Conservation (phyloP, 2,888 invertebrate genomes). For the Celastrina argiolus region DNA sequence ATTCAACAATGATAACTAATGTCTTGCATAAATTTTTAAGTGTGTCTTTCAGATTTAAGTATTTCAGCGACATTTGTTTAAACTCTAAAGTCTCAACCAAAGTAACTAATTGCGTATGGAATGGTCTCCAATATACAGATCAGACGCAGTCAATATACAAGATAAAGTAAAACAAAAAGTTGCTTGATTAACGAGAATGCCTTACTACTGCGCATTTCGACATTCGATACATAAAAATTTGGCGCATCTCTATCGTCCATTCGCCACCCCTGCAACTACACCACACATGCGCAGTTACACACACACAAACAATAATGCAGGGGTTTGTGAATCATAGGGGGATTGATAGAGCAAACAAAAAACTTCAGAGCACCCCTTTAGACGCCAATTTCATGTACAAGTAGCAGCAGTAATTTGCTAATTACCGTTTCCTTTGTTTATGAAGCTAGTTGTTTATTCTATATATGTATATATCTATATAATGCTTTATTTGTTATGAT, state of each 20-base stretch:
- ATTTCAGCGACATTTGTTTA: too few relatives aligned
- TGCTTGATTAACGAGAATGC: not conserved
- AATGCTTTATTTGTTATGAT: not conserved
- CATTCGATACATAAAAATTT: not conserved
- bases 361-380: conserved; percentile 32
- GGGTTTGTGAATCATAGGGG: conserved; percentile 43
- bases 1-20: not conserved
- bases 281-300: conserved; percentile 43
- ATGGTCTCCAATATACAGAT: too few relatives aligned
- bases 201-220: not conserved
- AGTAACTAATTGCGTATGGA: too few relatives aligned
- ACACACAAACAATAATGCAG: conserved; percentile 38
- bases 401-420: conserved; percentile 21
- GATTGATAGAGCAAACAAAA: conserved; percentile 41
- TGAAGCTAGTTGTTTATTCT: not conserved
- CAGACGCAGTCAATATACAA: too few relatives aligned
- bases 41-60: too few relatives aligned
- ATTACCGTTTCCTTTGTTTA: conserved; percentile 14
- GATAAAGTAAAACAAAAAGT: not conserved
- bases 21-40: not conserved
- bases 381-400: conserved; percentile 27
- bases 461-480: too few relatives aligned
- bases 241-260: conserved; percentile 27
- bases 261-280: conserved; percentile 43
- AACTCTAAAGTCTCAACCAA: too few relatives aligned